Evolutionary conservation across 2,113 vertebrate genomes (phyloP), one percentile per base, ranked within the genome.

Genomic region (Lagopus leucura): DNA sequence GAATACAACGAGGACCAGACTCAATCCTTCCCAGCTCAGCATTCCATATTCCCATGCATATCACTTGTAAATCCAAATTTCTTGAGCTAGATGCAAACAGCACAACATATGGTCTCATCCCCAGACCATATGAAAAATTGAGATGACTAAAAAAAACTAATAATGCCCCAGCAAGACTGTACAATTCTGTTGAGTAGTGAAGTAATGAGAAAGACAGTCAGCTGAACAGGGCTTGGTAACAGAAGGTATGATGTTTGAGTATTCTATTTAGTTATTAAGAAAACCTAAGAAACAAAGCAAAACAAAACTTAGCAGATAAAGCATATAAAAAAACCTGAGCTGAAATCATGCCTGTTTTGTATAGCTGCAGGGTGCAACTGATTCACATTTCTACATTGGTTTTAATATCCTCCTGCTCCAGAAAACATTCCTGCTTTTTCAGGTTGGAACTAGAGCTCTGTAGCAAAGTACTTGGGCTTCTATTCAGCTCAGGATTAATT

Each of bases 381-480:
- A 63, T 30, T 45, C 10, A 63, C 63, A 75, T n/a, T 65, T 40
- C 13, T 36, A 63, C 22, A 64, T 3, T 43, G 32, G 28, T 30
- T 82, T 72, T 60, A 42, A 82, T 74, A 80, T 28, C 57, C 42
- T 78, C 60, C 30, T 73, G 61, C 82, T 81, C 79, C 36, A 2
- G 10, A 55, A 28, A 96, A 92, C 43, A 63, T 36, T 65, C 66
- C 79, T 3, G 13, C 28, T 78, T 90, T 81, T 52, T 13, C n/a
- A 77, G 34, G 12, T 32, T 63, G 63, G 42, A 76, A 7, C 40
- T 58, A 45, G 30, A 54, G 55, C 28, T 86, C 25, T 3, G 72
- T n/a, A 94, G 80, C 63, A 50, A 90, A 91, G 64, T n/a, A 88
- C 52, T 67, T 69, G 60, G 63, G 64, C 66, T 86, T 91, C 65